Evolutionary conservation across 1,140 invertebrate species (phyloP).

Genomic region (Drosophila pallidifrons): DNA sequence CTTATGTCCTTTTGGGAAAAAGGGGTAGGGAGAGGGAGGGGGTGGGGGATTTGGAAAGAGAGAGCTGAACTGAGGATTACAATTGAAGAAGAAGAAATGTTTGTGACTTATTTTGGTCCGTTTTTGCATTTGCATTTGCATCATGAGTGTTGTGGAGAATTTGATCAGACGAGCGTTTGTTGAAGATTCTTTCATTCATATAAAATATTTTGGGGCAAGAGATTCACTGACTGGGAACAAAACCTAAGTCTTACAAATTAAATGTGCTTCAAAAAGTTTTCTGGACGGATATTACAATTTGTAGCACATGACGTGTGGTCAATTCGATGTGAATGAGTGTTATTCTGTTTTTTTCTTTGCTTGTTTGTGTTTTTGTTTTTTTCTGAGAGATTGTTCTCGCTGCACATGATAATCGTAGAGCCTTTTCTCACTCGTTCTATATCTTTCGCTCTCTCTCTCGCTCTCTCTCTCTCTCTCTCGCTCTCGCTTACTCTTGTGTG

Average conservation of each 20-base stretch:
- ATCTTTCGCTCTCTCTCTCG: not conserved
- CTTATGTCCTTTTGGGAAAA: conserved; percentile 29
- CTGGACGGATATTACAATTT: conserved; percentile 83
- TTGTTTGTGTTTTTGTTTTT: not conserved
- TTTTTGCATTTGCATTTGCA: conserved; percentile 16
- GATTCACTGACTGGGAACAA: conserved; percentile 13
- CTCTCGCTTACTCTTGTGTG: not conserved
- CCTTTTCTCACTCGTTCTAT: not conserved
- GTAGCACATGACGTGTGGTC: conserved; percentile 66
- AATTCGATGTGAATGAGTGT: conserved; percentile 40
- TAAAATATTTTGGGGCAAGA: not conserved
- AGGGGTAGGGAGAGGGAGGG: not conserved
- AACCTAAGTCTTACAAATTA: conserved; percentile 33
- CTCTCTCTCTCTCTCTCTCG: not conserved
- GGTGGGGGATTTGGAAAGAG: conserved; percentile 11
- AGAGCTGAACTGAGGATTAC: conserved; percentile 3
- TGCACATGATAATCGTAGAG: conserved; percentile 17
- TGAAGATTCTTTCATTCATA: too few relatives aligned
- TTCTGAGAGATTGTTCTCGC: conserved; percentile 24
- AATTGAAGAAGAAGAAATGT: conserved; percentile 12
- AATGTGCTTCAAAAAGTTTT: conserved; percentile 80
- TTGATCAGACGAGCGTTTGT: too few relatives aligned
- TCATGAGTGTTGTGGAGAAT: too few relatives aligned
- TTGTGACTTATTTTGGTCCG: conserved; percentile 62
- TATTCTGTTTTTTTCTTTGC: not conserved